Evolutionary conservation across 2,888 invertebrate species (phyloP), one percentile per base, ranked within the genome.

Genomic region (Calliopum simillimum): DNA sequence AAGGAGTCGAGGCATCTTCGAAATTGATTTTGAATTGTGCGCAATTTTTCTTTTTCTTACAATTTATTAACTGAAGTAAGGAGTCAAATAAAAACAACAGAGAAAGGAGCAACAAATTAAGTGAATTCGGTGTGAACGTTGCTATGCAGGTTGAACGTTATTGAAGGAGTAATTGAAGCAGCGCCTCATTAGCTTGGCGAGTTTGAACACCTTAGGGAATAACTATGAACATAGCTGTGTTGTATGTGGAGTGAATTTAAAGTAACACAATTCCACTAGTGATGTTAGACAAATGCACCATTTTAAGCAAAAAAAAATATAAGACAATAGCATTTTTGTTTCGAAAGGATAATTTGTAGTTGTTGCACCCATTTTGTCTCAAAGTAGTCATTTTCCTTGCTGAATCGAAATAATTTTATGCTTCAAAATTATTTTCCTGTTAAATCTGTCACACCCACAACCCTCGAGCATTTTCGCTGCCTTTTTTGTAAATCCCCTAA

Each of bases 11-110:
- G 59, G 56, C 51, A 53, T 44, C 51, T 67, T 67, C 58, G 41
- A 74, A 76, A 77, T 74, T 77, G 77, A 76, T 76, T 77, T 71
- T 21, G 62, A 76, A 76, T 74, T 67, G 75, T 69, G 73, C 14
- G 73, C 49, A 68, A 75, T 77, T 75, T 71, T 66, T 76, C 71
- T 71, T 70, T 63, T 25, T 25, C 5, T 19, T 47, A 61, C 76
- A 76, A 77, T 79, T 79, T 78, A 78, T 79, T 70, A 72, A 59
- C 63, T 53, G 49, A 33, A 14, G 5, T 47, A 13, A 21, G 53
- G 4, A 53, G 13, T 23, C 11, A 53, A 53, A 21, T 4, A 53
- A 19, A 21, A 21, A 16, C 12, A n/a, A 19, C 19, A 19, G 21
- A 53, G 14, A 51, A 53, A 53, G 19, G 16, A 53, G 21, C 19